Base-by-base conservation (phyloP, 2,113 vertebrate species). In the Pithys albifrons region DNA sequence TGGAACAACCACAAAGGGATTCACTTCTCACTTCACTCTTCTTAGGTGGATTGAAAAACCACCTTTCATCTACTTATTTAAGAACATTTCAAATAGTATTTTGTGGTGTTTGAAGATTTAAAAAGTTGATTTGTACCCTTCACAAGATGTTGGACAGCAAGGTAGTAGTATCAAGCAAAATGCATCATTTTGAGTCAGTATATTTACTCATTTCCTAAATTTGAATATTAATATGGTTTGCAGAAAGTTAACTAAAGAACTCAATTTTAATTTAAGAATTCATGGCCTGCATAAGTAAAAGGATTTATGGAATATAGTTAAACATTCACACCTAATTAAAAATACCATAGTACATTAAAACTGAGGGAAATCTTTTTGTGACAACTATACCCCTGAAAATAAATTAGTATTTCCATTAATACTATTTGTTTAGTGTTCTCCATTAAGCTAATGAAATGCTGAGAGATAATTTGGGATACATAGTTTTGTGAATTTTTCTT, bases 231-330 rank as follows among this genome's bases (percentile, higher is more conserved):
- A 94, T 96, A 85, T 18, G 29, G 77, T 96, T 95, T 97, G 89
- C 89, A 65, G 77, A 91, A 59, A 48, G 84, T 83, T 95, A 86
- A 80, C 76, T 39, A 64, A 62, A 96, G 95, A 94, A 91, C 95
- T 88, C 77, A 93, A 95, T 96, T 86, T 33, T 88, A 91, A 97
- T 96, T 97, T 94, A 96, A 98, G 95, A 95, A 92, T 69, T 89
- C 46, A 91, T 81, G n/a, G 55, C 5, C 69, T 93, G 59, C 39
- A 49, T 77, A 94, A 96, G 39, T 62, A 75, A 92, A 92, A 94
- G 39, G 35, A 65, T 92, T 96, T 96, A 28, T 86, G 75, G 27
- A 95, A 88, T 77, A 43, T 23, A 89, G 33, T 85, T 94, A 69
- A 88, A 86, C 69, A 86, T 71, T 92, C 51, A 86, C 67, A 69